Percentiles rank a stretch among this genome's conserved stretches.
phyloP scores from a whole-genome alignment of 2,888 invertebrate genomes.

The Drosophila nr. medialis region DNA sequence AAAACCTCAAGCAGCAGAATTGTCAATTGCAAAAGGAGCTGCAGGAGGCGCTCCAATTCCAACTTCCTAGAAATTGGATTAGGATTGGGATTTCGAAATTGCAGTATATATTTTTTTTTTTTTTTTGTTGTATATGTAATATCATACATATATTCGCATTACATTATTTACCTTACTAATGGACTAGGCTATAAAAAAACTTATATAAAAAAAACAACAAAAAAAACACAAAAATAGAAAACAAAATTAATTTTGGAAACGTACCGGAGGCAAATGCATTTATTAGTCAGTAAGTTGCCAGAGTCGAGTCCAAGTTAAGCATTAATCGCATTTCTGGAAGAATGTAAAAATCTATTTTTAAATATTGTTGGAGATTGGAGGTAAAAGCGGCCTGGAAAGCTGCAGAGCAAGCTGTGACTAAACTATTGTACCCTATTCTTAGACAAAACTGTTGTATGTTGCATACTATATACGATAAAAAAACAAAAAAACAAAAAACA shows the following conservation, averaged over 20 bases:
- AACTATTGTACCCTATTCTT: slow-evolving; percentile 51
- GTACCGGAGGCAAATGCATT: slow-evolving; percentile 84
- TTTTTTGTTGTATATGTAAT: too few relatives aligned
- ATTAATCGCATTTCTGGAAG: slow-evolving; percentile 45
- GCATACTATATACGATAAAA: slow-evolving; percentile 19
- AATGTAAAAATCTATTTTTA: slow-evolving; percentile 22
- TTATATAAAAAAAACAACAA: background rate
- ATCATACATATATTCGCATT: too few relatives aligned
- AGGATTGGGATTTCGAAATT: too few relatives aligned
- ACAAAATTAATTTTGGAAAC: slow-evolving; percentile 52
- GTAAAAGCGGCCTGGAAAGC: slow-evolving; percentile 66
- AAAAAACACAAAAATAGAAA: slow-evolving; percentile 4
- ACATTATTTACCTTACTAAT: too few relatives aligned
- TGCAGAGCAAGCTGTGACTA: slow-evolving; percentile 74
- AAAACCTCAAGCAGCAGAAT: too few relatives aligned
- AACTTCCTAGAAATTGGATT: too few relatives aligned
- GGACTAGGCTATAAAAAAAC: slow-evolving; percentile 11
- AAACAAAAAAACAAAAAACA: background rate
- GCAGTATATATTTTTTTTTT: too few relatives aligned
- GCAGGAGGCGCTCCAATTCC: too few relatives aligned
- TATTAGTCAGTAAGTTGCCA: slow-evolving; percentile 76
- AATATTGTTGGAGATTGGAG: slow-evolving; percentile 65
- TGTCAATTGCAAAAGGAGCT: too few relatives aligned
- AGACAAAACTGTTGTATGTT: slow-evolving; percentile 34
- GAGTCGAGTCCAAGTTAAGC: slow-evolving; percentile 45